Evolutionary conservation across 2,888 invertebrate species (phyloP), one percentile per base, ranked within the genome.

Genomic region (Paralinhomoeus sp.): DNA sequence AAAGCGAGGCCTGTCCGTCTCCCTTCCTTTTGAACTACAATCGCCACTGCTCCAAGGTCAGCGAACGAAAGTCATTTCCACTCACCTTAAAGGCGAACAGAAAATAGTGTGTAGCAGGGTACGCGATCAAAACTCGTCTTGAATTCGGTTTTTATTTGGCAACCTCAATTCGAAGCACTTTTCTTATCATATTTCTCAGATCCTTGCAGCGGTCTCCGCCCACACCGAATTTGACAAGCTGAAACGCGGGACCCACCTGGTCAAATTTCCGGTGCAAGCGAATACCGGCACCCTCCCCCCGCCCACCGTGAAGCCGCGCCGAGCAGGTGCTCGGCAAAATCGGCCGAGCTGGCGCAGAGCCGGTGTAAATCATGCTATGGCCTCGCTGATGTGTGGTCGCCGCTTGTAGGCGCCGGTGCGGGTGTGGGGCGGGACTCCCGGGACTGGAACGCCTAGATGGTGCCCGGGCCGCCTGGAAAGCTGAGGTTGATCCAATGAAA

Each of bases 261-360:
- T 7, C 80, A 17, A 91, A 82, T 47, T 82, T n/a, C n/a, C 79
- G 57, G 87, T 84, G 43, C 91, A 82, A 64, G 80, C 91, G 50
- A 91, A 87, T 1, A 89, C 91, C 24, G 85, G 83, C 3, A 84
- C 83, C 61, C 89, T 91, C 0, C 91, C 89, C 0, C 89, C 91
- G 12, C 87, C 80, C 24, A 91, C 66, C 50, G 81, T 82, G 53
- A 91, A 80, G 17, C 89, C 89, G 47, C 27, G 12, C 27, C 27
- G 5, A 12, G 27, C 7, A 5, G 12, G 7, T 27, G 5, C 27
- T 12, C 12, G 27, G 7, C 12, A 12, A 27, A 9, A 12, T 12
- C 12, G 27, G 7, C 12, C 7, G 5, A 9, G 27, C 12, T 27
- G 27, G 5, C 12, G 27, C 12, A 9, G 27, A 12, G 5, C 7